Evolutionary conservation across 2,113 vertebrate genomes (phyloP), one percentile per base, ranked within the genome.

Genomic region (Cariama cristata): DNA sequence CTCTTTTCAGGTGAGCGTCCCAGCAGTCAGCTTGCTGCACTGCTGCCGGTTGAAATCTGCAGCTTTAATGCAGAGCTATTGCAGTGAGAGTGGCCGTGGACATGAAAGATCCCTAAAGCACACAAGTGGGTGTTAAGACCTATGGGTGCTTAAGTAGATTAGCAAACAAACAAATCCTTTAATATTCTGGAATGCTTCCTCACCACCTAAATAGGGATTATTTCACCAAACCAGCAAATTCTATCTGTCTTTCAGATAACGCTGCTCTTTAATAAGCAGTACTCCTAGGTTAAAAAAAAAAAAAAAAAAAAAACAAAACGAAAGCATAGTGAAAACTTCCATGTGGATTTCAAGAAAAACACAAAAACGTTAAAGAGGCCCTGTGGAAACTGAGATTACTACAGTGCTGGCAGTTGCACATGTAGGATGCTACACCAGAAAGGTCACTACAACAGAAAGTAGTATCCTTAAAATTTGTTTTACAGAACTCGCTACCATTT

Each of bases 111-210:
- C 91, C 53, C 91, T 62, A 84, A 87, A 93, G 81, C 80, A 82
- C 79, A 69, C 79, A 62, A 33, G n/a, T 58, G 55, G 50, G 53
- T 66, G 80, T 82, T 84, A 90, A 95, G 91, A 80, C 77, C 96
- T 86, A 32, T 62, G 75, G 95, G 91, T 96, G 92, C 89, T 96
- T 91, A 94, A 97, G 83, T 47, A 96, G 97, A 97, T 98, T 73
- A 96, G 96, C 90, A 97, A 97, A 97, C 91, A 96, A 91, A 97
- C 88, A 96, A 96, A 97, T 95, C 93, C 94, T 97, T 91, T 93
- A 94, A 96, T 96, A 91, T 95, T 87, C 68, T 67, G 86, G 75
- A 97, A 93, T 96, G 94, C 89, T 98, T 96, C 96, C 91, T 94
- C 47, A 56, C 84, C 74, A 91, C 77, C 88, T 94, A 93, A 93